Base-by-base conservation (phyloP, 2,113 vertebrate genomes). In the Peromyscus californicus region DNA sequence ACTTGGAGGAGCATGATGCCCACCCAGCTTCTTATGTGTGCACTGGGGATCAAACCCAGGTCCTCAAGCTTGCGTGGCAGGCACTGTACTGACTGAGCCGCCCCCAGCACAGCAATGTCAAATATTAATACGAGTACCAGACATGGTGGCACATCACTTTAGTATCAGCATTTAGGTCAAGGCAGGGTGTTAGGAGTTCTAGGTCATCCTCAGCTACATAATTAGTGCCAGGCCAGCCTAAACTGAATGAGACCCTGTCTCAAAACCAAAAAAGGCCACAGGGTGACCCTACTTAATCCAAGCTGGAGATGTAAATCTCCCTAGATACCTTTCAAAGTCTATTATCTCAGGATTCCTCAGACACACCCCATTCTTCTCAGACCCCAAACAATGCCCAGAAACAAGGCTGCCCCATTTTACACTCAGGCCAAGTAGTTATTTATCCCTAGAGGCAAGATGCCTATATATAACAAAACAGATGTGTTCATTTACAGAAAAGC, bases 401-500 rank as follows among this genome's bases (percentile, higher is more conserved):
- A 92, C 48, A 90, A 80, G 48, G 33, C 21, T 10, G 59, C 45
- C n/a, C 29, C 75, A 26, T 22, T 92, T 90, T 45, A 69, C 10
- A 86, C 59, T 76, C 22, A 48, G 48, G 42, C n/a, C 86, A 80
- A 36, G 29, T 13, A 67, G 33, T 87, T 59, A 94, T 3, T 72
- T 51, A 89, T 59, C 42, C 36, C 67, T 63, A 69, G 59, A 87
- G 15, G 74, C 72, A 45, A 89, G 75, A 69, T 26, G 15, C 15
- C 89, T 24, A 67, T 4, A 16, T 67, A 36, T 13, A 90, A 45
- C 29, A 59, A 33, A 3, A 10, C 9, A 72, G 17, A n/a, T 70
- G 24, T 91, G 94, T 36, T 83, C 70, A 83, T 72, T 88, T 72
- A 69, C 36, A 89, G 48, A 89, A 95, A 94, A 17, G 82, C 83